Conservation (phyloP, 2,888 invertebrate genomes). For the Drosophila borealis region DNA sequence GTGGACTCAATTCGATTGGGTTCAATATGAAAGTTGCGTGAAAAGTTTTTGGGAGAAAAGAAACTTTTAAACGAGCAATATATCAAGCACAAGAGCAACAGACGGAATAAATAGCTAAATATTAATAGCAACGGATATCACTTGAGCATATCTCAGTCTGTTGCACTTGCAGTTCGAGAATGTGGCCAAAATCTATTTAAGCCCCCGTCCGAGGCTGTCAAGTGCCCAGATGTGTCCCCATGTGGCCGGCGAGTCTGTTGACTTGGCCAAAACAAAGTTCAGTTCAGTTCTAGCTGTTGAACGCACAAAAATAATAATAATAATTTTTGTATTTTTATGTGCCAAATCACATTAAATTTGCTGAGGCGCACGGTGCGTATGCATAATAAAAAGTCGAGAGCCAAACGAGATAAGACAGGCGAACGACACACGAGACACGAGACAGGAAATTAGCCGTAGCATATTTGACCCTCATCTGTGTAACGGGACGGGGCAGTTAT, state of each 20-base stretch:
- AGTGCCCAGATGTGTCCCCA: conserved; percentile 37
- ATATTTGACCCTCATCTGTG: conserved; percentile 11
- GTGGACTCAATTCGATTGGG: conserved; percentile 30
- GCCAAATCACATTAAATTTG: conserved; percentile 73
- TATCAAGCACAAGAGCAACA: conserved; percentile 37
- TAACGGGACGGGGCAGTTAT: too few species aligned
- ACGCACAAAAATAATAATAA: conserved; percentile 66
- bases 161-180: conserved; percentile 59
- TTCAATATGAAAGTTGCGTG: conserved; percentile 22
- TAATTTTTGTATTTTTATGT: conserved; percentile 76
- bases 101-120: conserved; percentile 40
- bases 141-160: conserved; percentile 51
- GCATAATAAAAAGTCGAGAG: conserved; percentile 75
- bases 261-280: conserved; percentile 40
- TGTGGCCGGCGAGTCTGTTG: conserved; percentile 27
- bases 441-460: conserved; percentile 69
- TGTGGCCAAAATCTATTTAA: conserved; percentile 52
- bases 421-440: conserved; percentile 67
- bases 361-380: conserved; percentile 61
- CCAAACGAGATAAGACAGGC: conserved; percentile 64
- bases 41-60: conserved; percentile 19
- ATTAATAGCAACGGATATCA: conserved; percentile 56
- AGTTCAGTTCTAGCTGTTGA: conserved; percentile 36
- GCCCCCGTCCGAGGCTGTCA: conserved; percentile 47
- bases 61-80: conserved; percentile 29